Conservation (phyloP, 2,113 vertebrate species). For the Crypturellus undulatus region DNA sequence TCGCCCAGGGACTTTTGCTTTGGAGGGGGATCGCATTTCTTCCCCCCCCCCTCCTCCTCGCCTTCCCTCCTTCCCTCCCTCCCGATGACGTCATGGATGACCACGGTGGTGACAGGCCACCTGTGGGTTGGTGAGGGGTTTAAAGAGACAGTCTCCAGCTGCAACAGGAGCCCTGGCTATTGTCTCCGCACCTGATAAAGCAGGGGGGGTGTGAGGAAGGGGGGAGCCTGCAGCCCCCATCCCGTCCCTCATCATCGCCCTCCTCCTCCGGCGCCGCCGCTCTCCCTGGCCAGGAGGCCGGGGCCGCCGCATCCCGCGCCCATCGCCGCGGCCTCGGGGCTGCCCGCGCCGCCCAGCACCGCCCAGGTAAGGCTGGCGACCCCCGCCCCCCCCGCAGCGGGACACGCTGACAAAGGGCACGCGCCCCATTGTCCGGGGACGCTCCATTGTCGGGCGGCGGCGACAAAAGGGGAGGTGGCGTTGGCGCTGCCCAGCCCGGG, state of each 20-base stretch:
- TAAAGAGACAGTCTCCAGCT: slow-evolving; percentile 78
- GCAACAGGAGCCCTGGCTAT: slow-evolving; percentile 63
- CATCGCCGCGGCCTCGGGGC: background rate
- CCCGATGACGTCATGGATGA: slow-evolving; percentile 83
- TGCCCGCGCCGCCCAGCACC: background rate
- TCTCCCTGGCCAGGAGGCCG: background rate
- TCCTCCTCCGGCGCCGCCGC: background rate
- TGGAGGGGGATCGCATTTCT: slow-evolving; percentile 68
- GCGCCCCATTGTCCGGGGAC: background rate
- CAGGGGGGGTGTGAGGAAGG: background rate
- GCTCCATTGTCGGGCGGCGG: background rate
- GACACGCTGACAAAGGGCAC: background rate
- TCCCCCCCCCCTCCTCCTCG: slow-evolving; percentile 36
- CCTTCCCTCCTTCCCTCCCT: slow-evolving; percentile 31
- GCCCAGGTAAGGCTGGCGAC: slow-evolving; percentile 55
- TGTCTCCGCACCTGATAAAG: slow-evolving; percentile 63
- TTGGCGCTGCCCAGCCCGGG: background rate
- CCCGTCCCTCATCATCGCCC: background rate
- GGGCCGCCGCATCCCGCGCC: background rate
- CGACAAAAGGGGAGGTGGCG: too few relatives aligned
- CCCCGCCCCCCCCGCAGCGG: background rate
- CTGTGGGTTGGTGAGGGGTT: slow-evolving; percentile 81
- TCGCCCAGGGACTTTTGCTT: slow-evolving; percentile 80
- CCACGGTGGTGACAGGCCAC: slow-evolving; percentile 83
- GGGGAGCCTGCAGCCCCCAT: background rate